phyloP scores from a whole-genome alignment of 2,888 invertebrate species.

The Dynastes maya region DNA sequence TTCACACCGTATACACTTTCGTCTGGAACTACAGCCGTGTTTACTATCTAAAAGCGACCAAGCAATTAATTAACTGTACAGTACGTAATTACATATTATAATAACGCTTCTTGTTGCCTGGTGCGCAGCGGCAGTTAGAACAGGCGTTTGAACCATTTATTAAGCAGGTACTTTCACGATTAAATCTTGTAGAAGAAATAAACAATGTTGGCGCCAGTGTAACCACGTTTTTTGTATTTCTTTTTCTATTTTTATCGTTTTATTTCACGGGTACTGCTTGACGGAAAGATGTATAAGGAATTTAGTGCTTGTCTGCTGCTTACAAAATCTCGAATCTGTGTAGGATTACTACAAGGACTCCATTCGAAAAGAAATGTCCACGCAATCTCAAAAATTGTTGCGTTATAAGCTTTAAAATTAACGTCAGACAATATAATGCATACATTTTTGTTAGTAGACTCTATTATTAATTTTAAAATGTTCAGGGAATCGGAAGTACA shows the following conservation, averaged over 20 bases:
- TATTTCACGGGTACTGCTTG: neutral
- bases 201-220: slow-evolving; percentile 40
- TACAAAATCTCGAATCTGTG: neutral
- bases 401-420: too few species aligned
- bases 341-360: neutral
- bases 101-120: slow-evolving; percentile 36
- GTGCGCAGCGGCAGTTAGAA: slow-evolving; percentile 3
- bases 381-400: too few species aligned
- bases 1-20: slow-evolving; percentile 11
- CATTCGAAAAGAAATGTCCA: too few species aligned
- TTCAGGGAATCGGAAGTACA: too few species aligned
- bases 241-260: slow-evolving; percentile 16
- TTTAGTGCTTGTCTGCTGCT: slow-evolving; percentile 1
- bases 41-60: slow-evolving; percentile 29
- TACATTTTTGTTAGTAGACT: too few species aligned
- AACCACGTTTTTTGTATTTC: slow-evolving; percentile 13
- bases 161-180: slow-evolving; percentile 44
- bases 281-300: neutral
- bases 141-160: slow-evolving; percentile 41
- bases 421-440: too few species aligned
- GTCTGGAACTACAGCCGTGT: neutral
- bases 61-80: slow-evolving; percentile 30
- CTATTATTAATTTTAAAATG: too few species aligned
- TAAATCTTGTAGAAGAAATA: slow-evolving; percentile 41
- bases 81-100: slow-evolving; percentile 41